Evolutionary conservation across 2,113 vertebrate species (phyloP), one percentile per base, ranked within the genome.

Genomic region (Mandrillus leucophaeus): DNA sequence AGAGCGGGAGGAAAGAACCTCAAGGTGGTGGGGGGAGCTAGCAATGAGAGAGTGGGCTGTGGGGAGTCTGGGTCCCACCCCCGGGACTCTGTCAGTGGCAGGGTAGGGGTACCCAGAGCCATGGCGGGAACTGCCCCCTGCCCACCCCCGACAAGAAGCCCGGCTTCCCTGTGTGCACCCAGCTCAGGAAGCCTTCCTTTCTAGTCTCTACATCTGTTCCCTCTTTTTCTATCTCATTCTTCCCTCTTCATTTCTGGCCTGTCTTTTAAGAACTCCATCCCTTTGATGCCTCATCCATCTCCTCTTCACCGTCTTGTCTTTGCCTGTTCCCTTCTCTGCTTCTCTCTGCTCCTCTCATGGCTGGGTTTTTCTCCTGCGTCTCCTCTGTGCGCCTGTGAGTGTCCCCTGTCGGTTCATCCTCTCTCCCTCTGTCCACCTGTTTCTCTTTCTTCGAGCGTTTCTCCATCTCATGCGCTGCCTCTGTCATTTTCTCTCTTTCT

Each of bases 361-460:
- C n/a, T 4, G 1, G 12, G 8, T 45, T 48, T 50, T 7, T 6
- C 0, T 10, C n/a, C 57, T 7, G 9, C 1, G 0, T 79, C 45
- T 83, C 84, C 14, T 22, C 8, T 5, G 75, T 27, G 72, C n/a
- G 5, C 35, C 70, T 57, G 40, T 52, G 27, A 55, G 68, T 11
- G 20, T 48, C 38, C 45, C 1, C 52, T 17, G 22, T 25, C 95
- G 1, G 12, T 13, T 57, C 32, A 18, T 13, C 27, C 40, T 59
- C 3, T 61, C 40, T 43, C 13, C 79, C 20, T 27, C 6, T 3
- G 3, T 13, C 73, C 76, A 13, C 45, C 75, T 45, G 73, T 12
- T 22, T n/a, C 52, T 43, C 66, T 27, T 35, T 55, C 13, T n/a
- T 43, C 6, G 11, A 82, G 48, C 2, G 0, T 1, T 43, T n/a